Conservation (phyloP, 1,140 invertebrate species). For the Sweltsa coloradensis region DNA sequence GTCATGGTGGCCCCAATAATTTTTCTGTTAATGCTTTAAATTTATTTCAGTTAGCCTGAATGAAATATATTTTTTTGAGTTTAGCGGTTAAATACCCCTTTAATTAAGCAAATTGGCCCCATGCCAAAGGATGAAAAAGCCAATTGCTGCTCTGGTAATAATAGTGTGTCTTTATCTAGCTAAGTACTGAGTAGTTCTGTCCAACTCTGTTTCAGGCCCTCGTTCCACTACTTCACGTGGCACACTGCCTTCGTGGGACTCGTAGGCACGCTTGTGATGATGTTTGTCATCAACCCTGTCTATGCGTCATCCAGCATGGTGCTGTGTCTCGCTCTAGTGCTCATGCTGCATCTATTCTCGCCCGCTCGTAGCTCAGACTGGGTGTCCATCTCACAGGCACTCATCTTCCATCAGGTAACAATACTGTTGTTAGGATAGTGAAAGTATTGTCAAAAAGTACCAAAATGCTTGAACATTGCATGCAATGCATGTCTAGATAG, state of each 20-base stretch:
- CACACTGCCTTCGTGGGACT: conserved; percentile 81
- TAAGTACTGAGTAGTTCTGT: too few relatives aligned
- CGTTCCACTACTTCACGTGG: conserved; percentile 95
- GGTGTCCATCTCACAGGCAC: conserved; percentile 96
- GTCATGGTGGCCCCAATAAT: too few relatives aligned
- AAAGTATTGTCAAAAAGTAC: too few relatives aligned
- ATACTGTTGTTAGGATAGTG: too few relatives aligned
- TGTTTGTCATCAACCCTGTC: conserved; percentile 88
- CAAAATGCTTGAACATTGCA: too few relatives aligned
- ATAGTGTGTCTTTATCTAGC: conserved; percentile 47
- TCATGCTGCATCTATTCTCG: conserved; percentile 84
- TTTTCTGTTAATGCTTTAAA: too few relatives aligned
- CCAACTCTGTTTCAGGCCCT: conserved; percentile 62
- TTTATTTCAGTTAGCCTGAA: too few relatives aligned
- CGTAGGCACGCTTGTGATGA: conserved; percentile 79
- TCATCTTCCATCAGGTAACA: conserved; percentile 92
- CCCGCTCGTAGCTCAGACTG: conserved; percentile 72
- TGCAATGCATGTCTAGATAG: too few relatives aligned
- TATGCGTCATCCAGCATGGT: conserved; percentile 83
- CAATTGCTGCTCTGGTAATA: too few relatives aligned
- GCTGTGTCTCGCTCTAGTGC: conserved; percentile 70
- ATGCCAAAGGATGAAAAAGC: too few relatives aligned
- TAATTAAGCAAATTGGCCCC: neutral
- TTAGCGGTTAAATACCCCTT: too few relatives aligned
- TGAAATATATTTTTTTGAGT: too few relatives aligned